Percentiles rank a stretch among this genome's conserved stretches.
Evolutionary conservation across 2,113 vertebrate species (phyloP).

Genomic region (Colinus virginianus): DNA sequence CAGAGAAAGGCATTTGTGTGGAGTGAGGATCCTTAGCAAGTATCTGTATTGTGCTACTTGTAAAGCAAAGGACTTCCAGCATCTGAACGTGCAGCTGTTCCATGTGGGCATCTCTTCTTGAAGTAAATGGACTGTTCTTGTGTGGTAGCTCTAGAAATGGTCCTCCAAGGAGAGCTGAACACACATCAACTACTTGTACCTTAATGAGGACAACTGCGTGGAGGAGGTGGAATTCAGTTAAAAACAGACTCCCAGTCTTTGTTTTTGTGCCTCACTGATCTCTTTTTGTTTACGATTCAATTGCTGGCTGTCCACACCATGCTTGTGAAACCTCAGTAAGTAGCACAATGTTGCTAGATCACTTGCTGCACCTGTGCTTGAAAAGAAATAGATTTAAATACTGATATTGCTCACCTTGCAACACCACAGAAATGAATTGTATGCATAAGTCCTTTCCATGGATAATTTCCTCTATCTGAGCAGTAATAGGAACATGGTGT

Average conservation of each 20-base stretch:
- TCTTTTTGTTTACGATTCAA: constrained; percentile 11
- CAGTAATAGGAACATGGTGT: constrained; percentile 12
- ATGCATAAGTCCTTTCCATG: neutral
- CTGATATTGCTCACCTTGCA: constrained; percentile 25
- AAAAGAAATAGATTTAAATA: neutral
- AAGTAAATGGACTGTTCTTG: neutral
- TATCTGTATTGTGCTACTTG: neutral
- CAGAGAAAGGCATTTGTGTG: neutral
- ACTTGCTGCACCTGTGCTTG: constrained; percentile 52
- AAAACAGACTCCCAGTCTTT: neutral
- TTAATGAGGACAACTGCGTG: neutral
- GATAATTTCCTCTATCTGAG: constrained; percentile 30
- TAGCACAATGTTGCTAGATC: constrained; percentile 12
- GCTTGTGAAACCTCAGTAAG: constrained; percentile 60
- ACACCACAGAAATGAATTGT: neutral
- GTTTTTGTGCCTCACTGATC: neutral
- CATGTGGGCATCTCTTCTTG: neutral
- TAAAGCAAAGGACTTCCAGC: neutral
- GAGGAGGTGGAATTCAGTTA: neutral
- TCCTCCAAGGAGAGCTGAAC: neutral
- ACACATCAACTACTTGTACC: neutral
- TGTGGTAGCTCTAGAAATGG: neutral
- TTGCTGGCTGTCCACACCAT: constrained; percentile 33
- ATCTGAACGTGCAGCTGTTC: neutral
- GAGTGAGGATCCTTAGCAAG: neutral